phyloP scores from a whole-genome alignment of 92 coral and sea anemone species.

The Phymanthus crucifer region DNA sequence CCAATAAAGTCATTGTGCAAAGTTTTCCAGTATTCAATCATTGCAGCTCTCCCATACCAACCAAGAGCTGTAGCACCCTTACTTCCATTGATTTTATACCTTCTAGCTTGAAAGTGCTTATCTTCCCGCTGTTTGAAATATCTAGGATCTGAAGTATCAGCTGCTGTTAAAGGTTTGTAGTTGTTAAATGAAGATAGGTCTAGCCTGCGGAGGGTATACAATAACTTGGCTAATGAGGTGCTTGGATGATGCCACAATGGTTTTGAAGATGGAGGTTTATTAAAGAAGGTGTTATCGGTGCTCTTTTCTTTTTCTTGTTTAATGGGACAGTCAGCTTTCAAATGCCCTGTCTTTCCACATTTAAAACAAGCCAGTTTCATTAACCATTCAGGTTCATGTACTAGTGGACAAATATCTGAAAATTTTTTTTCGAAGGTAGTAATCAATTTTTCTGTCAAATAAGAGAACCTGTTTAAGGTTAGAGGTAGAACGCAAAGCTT shows the following conservation, averaged over 20 bases:
- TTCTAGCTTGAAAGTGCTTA: slow-evolving; percentile 14
- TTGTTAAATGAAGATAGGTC: not conserved
- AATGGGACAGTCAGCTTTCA: not conserved
- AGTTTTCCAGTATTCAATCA: slow-evolving; percentile 15
- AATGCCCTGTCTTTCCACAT: slow-evolving; percentile 41
- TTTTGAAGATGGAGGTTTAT: slow-evolving; percentile 11
- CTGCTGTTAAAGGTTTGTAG: not conserved
- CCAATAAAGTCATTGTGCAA: slow-evolving; percentile 9
- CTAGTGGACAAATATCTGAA: slow-evolving; percentile 13
- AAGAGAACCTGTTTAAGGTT: slow-evolving; percentile 25
- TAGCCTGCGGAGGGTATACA: not conserved
- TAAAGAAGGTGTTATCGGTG: not conserved
- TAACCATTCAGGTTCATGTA: slow-evolving; percentile 41
- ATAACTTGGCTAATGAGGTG: slow-evolving; percentile 5
- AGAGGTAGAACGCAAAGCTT: slow-evolving; percentile 28
- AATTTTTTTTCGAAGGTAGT: too few relatives aligned
- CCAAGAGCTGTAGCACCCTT: slow-evolving; percentile 44
- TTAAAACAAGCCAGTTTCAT: slow-evolving; percentile 33
- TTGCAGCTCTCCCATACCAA: slow-evolving; percentile 34
- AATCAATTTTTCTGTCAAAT: slow-evolving; percentile 35
- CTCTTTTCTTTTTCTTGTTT: slow-evolving; percentile 9
- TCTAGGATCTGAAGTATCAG: slow-evolving; percentile 16
- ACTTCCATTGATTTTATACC: slow-evolving; percentile 38
- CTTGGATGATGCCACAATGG: slow-evolving; percentile 17
- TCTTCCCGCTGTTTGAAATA: slow-evolving; percentile 19